Percentiles rank a stretch among this genome's conserved stretches.
These are phyloP conservation scores for Neomicropteryx cornuta DNA, from an alignment of 1,140 invertebrate species.

Conservation along the genomic window DNA sequence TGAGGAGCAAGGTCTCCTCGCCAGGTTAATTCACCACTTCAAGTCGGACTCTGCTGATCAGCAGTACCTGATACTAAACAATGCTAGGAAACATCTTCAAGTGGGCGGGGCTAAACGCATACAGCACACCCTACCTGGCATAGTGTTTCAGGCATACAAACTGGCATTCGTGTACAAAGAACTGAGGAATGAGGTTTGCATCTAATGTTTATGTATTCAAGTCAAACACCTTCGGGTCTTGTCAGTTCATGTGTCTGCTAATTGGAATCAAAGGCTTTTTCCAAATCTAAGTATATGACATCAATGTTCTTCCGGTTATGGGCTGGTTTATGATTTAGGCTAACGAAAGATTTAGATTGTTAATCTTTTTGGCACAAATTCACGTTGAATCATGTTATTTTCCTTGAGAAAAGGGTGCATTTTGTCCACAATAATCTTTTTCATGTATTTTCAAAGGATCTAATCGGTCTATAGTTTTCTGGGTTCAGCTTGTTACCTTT, in stretches of 20 bases:
- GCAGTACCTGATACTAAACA: conserved; percentile 83
- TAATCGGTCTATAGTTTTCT: no score
- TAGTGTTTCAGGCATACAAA: conserved; percentile 92
- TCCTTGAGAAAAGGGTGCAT: no score
- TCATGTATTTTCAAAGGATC: no score
- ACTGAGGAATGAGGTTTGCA: conserved; percentile 56
- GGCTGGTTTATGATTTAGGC: no score
- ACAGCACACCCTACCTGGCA: conserved; percentile 85
- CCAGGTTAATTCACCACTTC: conserved; percentile 84
- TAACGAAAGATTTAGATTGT: no score
- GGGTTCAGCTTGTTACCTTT: no score
- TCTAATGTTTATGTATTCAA: conserved; percentile 5
- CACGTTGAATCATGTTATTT: no score
- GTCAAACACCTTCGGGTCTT: neutral
- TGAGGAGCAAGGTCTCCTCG: conserved; percentile 91
- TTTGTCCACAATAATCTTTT: no score
- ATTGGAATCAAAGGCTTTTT: no score
- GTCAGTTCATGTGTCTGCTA: conserved; percentile 3
- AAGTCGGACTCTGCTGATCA: conserved; percentile 78
- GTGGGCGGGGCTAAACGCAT: conserved; percentile 80
- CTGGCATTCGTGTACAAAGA: conserved; percentile 78
- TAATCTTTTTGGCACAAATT: no score
- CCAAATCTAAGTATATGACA: no score
- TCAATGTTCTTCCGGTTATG: no score
- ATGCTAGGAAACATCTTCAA: conserved; percentile 83